phyloP scores from a whole-genome alignment of 1,140 invertebrate species.

The Asbolus verrucosus region DNA sequence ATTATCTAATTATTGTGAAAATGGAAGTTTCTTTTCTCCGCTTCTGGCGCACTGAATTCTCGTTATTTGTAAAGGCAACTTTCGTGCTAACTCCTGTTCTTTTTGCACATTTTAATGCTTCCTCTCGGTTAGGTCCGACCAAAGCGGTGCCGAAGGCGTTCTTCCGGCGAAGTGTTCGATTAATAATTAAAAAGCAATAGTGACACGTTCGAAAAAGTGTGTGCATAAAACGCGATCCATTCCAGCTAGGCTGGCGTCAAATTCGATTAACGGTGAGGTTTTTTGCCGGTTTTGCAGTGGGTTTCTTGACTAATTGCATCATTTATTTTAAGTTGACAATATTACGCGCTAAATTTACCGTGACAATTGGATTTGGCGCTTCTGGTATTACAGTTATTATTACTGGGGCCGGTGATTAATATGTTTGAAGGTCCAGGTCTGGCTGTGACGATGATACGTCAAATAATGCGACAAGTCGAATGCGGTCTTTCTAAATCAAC shows the following conservation, averaged over 20 bases:
- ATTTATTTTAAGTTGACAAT: constrained; percentile 37
- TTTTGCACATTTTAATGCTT: too few species aligned
- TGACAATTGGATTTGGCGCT: constrained; percentile 27
- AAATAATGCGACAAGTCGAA: constrained; percentile 3
- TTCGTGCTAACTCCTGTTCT: too few species aligned
- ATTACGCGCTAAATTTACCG: constrained; percentile 25
- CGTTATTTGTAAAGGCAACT: too few species aligned
- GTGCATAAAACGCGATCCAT: background rate
- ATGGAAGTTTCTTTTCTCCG: too few species aligned
- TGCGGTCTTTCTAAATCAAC: constrained; percentile 21
- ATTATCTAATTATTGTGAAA: too few species aligned
- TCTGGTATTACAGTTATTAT: constrained; percentile 17
- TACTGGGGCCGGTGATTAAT: constrained; percentile 16
- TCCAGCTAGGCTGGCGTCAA: background rate
- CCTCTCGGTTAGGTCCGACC: too few species aligned
- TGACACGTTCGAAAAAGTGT: background rate
- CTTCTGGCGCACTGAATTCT: too few species aligned
- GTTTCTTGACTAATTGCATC: constrained; percentile 18
- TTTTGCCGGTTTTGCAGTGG: constrained; percentile 5
- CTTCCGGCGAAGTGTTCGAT: too few species aligned
- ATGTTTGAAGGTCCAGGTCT: constrained; percentile 2
- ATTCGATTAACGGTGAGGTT: constrained; percentile 22
- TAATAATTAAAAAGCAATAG: background rate
- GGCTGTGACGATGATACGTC: constrained; percentile 16
- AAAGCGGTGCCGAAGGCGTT: too few species aligned